Percentiles rank a stretch among this genome's conserved stretches.
Conservation (phyloP, 2,113 vertebrate genomes). For the Pseudonaja textilis region DNA sequence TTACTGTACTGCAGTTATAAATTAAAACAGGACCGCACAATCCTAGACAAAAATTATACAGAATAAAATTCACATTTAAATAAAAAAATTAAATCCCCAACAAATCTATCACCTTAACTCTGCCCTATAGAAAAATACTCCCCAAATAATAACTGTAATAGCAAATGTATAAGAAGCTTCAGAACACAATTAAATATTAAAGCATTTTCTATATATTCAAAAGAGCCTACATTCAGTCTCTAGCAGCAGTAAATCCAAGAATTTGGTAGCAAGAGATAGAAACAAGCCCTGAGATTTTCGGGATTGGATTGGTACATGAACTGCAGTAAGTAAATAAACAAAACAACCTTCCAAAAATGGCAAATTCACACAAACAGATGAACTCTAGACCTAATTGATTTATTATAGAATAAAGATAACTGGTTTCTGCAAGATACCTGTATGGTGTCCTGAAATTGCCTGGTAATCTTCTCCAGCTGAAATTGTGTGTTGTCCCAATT, state of each 20-base stretch:
- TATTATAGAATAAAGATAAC: not conserved
- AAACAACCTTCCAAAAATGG: not conserved
- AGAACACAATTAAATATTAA: not conserved
- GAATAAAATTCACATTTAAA: not conserved
- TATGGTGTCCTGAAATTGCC: conserved; percentile 60
- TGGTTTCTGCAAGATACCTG: conserved; percentile 65
- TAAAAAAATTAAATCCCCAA: not conserved
- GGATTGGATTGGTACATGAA: not conserved
- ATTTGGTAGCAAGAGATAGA: not conserved
- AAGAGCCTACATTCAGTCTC: not conserved
- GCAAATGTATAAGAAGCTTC: not conserved
- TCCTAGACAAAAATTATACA: not conserved
- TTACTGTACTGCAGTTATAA: not conserved
- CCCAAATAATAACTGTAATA: not conserved
- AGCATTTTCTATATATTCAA: not conserved
- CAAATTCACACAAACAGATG: not conserved
- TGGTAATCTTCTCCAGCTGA: conserved; percentile 69
- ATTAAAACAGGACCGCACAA: not conserved
- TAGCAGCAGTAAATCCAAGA: not conserved
- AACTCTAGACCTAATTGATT: not conserved
- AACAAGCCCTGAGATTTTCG: not conserved
- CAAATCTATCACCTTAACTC: not conserved
- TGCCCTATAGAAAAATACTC: not conserved
- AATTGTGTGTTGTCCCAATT: conserved; percentile 74
- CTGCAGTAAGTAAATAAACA: not conserved